These are phyloP conservation scores for Cartodere bifasciata DNA, from an alignment of 2,888 invertebrate species.

Conservation along the genomic window DNA sequence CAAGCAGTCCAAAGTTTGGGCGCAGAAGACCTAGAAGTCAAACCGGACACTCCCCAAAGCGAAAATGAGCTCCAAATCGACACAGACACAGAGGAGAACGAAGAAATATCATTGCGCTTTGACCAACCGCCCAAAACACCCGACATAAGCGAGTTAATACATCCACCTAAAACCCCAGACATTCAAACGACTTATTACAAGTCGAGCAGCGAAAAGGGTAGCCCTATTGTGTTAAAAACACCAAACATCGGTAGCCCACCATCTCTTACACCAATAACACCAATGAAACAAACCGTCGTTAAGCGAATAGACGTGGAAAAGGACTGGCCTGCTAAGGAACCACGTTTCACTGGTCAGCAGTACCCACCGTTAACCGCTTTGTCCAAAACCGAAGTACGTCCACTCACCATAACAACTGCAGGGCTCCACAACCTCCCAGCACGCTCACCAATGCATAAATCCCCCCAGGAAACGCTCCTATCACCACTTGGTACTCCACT, in stretches of 20 bases:
- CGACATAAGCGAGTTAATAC: slow-evolving; percentile 38
- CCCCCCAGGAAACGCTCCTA: slow-evolving; percentile 14
- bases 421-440: slow-evolving; percentile 25
- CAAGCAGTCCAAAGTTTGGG: slow-evolving; percentile 73
- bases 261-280: slow-evolving; percentile 31
- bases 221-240: slow-evolving; percentile 20
- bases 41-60: slow-evolving; percentile 76
- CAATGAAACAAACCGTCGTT: slow-evolving; percentile 8
- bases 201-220: slow-evolving; percentile 23
- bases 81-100: slow-evolving; percentile 70
- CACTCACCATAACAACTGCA: slow-evolving; percentile 14
- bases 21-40: slow-evolving; percentile 53
- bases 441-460: slow-evolving; percentile 21
- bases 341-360: not conserved
- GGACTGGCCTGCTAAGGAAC: slow-evolving; percentile 2
- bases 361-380: slow-evolving; percentile 20
- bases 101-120: slow-evolving; percentile 39
- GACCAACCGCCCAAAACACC: slow-evolving; percentile 37
- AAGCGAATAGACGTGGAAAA: slow-evolving; percentile 5
- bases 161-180: slow-evolving; percentile 43
- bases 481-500: slow-evolving; percentile 16
- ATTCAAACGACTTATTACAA: slow-evolving; percentile 41
- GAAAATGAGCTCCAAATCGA: slow-evolving; percentile 75
- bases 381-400: slow-evolving; percentile 20
- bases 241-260: slow-evolving; percentile 30